Evolutionary conservation across 2,888 invertebrate genomes (phyloP).

Genomic region (Boloria euphrosyne): DNA sequence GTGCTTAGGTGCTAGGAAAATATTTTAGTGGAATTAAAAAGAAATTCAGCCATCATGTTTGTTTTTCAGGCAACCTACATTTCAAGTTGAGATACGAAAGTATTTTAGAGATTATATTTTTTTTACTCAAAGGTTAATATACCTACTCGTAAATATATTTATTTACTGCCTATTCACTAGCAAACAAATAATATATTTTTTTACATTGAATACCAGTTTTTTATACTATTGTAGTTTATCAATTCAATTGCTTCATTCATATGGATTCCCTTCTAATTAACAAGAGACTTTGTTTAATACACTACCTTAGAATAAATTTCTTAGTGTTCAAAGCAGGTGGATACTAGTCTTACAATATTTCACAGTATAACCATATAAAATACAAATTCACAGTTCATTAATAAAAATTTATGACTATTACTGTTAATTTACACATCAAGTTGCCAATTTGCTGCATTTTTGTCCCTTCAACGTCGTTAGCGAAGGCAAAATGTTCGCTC

Average conservation of each 20-base stretch:
- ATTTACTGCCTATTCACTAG: not conserved
- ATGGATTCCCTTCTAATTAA: slow-evolving; percentile 33
- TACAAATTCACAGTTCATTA: slow-evolving; percentile 55
- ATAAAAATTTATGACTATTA: slow-evolving; percentile 64
- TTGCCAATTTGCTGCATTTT: slow-evolving; percentile 65
- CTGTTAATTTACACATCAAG: slow-evolving; percentile 67
- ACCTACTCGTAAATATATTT: not conserved
- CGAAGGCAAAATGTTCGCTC: slow-evolving; percentile 45
- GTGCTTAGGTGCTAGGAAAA: slow-evolving; percentile 32
- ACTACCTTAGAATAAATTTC: slow-evolving; percentile 15
- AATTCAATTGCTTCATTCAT: slow-evolving; percentile 39
- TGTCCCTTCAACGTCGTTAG: slow-evolving; percentile 72
- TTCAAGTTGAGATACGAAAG: not conserved
- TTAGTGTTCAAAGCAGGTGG: slow-evolving; percentile 56
- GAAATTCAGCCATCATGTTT: not conserved
- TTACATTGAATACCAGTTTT: not conserved
- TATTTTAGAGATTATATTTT: no score
- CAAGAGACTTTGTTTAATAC: slow-evolving; percentile 8
- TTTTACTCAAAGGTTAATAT: no score
- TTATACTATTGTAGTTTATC: slow-evolving; percentile 27
- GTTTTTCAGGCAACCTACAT: not conserved
- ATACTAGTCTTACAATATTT: slow-evolving; percentile 44
- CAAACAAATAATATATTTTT: slow-evolving; percentile 4
- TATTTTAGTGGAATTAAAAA: slow-evolving; percentile 34
- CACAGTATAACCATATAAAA: slow-evolving; percentile 51